Conservation (phyloP, 1,140 invertebrate species). For the Ostrea denselamellosa region DNA sequence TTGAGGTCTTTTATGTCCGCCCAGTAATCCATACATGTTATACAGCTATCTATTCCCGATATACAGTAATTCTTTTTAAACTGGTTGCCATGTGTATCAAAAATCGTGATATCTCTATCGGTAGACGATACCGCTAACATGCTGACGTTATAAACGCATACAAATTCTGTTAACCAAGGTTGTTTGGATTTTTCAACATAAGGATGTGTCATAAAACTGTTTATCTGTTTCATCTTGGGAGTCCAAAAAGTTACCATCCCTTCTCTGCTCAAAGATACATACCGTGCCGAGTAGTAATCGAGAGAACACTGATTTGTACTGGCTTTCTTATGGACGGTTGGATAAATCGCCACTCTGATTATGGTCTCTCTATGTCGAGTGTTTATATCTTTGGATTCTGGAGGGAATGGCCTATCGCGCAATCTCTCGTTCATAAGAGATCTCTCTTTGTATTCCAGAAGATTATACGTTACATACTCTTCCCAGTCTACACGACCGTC, state of each 20-base stretch:
- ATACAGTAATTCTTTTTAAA: slow-evolving; percentile 65
- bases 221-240: slow-evolving; percentile 64
- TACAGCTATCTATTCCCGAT: slow-evolving; percentile 62
- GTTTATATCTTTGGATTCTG: slow-evolving; percentile 60
- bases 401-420: slow-evolving; percentile 66
- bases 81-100: slow-evolving; percentile 64
- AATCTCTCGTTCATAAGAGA: slow-evolving; percentile 70
- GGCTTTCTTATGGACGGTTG: slow-evolving; percentile 57
- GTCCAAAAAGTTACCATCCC: slow-evolving; percentile 68
- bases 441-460: slow-evolving; percentile 74
- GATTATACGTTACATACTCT: slow-evolving; percentile 74
- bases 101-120: slow-evolving; percentile 69
- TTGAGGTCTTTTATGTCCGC: slow-evolving; percentile 62
- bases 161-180: slow-evolving; percentile 71
- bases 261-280: slow-evolving; percentile 67
- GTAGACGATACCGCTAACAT: slow-evolving; percentile 70
- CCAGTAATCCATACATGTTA: slow-evolving; percentile 72
- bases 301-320: slow-evolving; percentile 39
- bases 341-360: slow-evolving; percentile 63
- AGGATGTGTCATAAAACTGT: slow-evolving; percentile 54
- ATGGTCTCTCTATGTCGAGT: slow-evolving; percentile 65
- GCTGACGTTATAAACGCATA: slow-evolving; percentile 70
- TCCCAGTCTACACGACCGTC: slow-evolving; percentile 77
- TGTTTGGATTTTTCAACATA: slow-evolving; percentile 56
- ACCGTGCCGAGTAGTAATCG: slow-evolving; percentile 63